Base-by-base conservation (phyloP, 2,888 invertebrate species). In the Stenichneumon culpator region DNA sequence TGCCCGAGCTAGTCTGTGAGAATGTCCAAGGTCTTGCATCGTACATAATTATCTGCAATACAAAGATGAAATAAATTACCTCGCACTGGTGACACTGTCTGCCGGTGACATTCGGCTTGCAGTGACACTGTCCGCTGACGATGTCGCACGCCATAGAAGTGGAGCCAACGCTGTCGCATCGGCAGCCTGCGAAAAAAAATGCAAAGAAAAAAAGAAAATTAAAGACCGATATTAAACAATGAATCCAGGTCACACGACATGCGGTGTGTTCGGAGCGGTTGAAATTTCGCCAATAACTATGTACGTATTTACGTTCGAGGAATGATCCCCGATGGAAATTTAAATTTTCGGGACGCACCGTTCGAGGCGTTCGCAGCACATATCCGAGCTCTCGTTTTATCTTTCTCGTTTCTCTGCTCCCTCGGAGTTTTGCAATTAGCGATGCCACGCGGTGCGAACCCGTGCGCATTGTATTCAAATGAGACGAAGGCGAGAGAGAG, bases 111-210 rank as follows among this genome's bases (percentile, higher is more conserved):
- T 97, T 96, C 25, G 95, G 94, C 88, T 95, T 95, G 93, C 98
- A 98, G 75, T 96, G 95, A 91, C 98, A 98, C 91, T 97, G 97
- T 0, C 98, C 98, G 7, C 96, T 96, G 44, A 96, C 95, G 88
- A 96, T 96, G 92, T 98, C 97, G 91, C 98, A 98, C 36, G 95
- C 95, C 84, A 95, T 95, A 87, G 96, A 95, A 88, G 96, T 95
- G 3, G 98, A 96, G 3, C 98, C 98, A 74, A 95, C 91, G n/a
- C 94, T 93, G 88, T 97, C 96, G 93, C 99, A 99, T 89, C 97
- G 96, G 93, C 99, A 99, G 77, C 97, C 98, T 98, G 95, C 2
- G 96, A 96, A 94, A 69, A 7, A 39, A 74, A 14, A 28, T 83
- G 79, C 82, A 52, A 60, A 65, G n/a, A 63, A 73, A 73, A 81